Conservation (phyloP, 2,888 invertebrate species). For the Napeogenes sylphis region DNA sequence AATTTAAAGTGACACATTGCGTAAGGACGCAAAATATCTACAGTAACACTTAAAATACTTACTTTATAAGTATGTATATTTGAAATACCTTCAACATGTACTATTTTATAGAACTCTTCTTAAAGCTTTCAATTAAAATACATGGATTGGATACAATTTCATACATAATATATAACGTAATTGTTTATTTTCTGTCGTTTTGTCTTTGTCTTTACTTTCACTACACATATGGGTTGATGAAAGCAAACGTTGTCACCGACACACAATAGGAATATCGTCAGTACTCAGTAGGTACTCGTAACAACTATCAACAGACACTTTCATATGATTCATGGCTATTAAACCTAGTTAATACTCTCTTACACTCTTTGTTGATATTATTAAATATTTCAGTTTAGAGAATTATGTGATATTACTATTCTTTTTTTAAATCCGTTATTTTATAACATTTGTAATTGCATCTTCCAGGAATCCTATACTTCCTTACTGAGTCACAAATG, state of each 20-base stretch:
- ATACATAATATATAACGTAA: slow-evolving; percentile 3
- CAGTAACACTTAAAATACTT: too few species aligned
- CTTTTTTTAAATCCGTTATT: too few species aligned
- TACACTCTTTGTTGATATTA: too few species aligned
- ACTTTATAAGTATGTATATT: too few species aligned
- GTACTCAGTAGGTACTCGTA: slow-evolving; percentile 6
- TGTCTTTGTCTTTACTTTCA: slow-evolving; percentile 51
- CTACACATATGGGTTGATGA: slow-evolving; percentile 55
- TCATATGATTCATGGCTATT: slow-evolving; percentile 19
- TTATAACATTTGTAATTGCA: too few species aligned
- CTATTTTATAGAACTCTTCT: too few species aligned
- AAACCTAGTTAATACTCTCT: neutral
- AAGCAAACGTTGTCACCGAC: slow-evolving; percentile 59
- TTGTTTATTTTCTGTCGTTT: slow-evolving; percentile 22
- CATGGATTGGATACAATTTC: neutral
- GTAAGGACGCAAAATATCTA: too few species aligned
- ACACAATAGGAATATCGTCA: slow-evolving; percentile 53
- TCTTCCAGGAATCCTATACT: too few species aligned
- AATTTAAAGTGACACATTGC: neutral
- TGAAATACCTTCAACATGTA: too few species aligned
- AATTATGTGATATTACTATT: too few species aligned
- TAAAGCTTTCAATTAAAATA: neutral
- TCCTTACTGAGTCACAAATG: too few species aligned
- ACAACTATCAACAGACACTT: slow-evolving; percentile 29
- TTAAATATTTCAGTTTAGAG: too few species aligned